A percentile compares a stretch with the other conserved stretches of the same genome.
These are phyloP conservation scores for Coptotermes formosanus DNA, from an alignment of 1,140 invertebrate species.

Conservation along the genomic window DNA sequence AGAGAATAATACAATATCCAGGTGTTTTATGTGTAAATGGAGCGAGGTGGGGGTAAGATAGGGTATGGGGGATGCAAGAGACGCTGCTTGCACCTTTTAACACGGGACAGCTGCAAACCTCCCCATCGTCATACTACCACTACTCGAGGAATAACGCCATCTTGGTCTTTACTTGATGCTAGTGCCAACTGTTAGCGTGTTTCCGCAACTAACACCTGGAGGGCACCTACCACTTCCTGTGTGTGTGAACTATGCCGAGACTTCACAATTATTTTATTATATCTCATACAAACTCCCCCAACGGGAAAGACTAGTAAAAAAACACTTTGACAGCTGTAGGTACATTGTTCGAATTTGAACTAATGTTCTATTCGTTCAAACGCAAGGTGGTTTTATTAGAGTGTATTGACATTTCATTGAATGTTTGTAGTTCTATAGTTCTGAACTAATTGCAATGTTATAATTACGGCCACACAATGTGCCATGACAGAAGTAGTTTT, in stretches of 20 bases:
- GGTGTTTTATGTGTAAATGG: conserved; percentile 12
- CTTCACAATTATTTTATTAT: conserved; percentile 10
- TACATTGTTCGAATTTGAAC: background rate
- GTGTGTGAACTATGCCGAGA: background rate
- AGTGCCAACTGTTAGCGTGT: conserved; percentile 4
- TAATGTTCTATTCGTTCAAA: background rate
- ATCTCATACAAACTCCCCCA: background rate
- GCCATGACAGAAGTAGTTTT: too few species aligned
- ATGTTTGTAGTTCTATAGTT: too few species aligned
- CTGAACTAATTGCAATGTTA: too few species aligned
- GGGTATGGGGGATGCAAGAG: background rate
- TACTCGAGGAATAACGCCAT: background rate
- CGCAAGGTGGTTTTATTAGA: background rate
- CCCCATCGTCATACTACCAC: background rate
- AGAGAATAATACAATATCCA: conserved; percentile 12
- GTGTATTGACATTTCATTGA: background rate
- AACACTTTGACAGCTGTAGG: background rate
- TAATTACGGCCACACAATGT: too few species aligned
- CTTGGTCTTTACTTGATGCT: conserved; percentile 7
- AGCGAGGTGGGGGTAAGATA: conserved; percentile 5
- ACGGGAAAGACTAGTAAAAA: background rate
- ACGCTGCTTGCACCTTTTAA: background rate
- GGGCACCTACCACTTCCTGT: conserved; percentile 1
- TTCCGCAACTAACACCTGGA: background rate
- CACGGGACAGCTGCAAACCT: background rate